A percentile compares a stretch with the other conserved stretches of the same genome.
Conservation (phyloP, 2,113 vertebrate genomes). For the Okapia johnstoni region DNA sequence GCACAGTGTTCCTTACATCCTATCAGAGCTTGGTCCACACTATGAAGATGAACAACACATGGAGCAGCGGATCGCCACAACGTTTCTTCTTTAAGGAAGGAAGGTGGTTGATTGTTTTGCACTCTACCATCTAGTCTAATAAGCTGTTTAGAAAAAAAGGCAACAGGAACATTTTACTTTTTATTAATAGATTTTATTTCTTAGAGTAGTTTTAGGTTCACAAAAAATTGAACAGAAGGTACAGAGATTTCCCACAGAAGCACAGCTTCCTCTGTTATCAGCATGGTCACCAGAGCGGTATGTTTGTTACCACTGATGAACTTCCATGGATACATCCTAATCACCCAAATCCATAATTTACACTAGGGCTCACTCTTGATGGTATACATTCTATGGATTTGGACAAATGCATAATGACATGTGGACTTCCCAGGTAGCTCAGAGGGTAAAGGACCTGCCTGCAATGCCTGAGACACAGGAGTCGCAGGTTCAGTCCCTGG, state of each 20-base stretch:
- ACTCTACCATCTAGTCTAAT: neutral
- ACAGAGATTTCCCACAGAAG: neutral
- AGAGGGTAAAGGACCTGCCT: neutral
- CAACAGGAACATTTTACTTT: neutral
- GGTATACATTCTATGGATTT: neutral
- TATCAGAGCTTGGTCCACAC: neutral
- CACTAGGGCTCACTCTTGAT: neutral
- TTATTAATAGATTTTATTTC: neutral
- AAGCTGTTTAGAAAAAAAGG: neutral
- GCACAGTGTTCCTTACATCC: neutral
- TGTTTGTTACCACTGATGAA: neutral
- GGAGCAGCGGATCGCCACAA: neutral
- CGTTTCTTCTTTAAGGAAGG: slow-evolving; percentile 34
- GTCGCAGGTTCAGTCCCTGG: neutral
- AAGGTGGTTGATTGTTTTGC: slow-evolving; percentile 27
- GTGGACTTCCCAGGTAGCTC: neutral
- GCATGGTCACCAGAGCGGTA: neutral
- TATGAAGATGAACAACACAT: slow-evolving; percentile 2
- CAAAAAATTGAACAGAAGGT: neutral
- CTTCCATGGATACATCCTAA: neutral
- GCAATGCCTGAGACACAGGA: neutral
- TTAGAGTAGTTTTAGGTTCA: neutral
- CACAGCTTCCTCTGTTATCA: neutral
- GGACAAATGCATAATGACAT: neutral
- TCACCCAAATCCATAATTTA: neutral